Base-by-base conservation (phyloP, 2,888 invertebrate species). In the Listrodromus nycthemerus region DNA sequence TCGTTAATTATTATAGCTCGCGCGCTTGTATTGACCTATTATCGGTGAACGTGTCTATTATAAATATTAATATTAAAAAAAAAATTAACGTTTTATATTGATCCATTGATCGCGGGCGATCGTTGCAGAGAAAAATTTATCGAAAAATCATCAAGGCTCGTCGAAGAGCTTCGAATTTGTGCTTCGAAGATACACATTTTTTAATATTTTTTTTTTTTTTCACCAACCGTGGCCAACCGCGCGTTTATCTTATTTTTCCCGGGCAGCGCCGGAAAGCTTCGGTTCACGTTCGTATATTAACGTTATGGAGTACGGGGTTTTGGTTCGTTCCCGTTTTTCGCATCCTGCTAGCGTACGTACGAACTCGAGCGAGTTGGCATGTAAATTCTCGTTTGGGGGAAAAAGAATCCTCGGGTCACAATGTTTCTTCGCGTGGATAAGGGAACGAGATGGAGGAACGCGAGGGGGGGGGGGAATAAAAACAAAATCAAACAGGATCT, bases 301-400 rank as follows among this genome's bases (percentile, higher is more conserved):
- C 48, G 27, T 74, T 55, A 30, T 45, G 6, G 30, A 30, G 61
- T 21, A 21, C 48, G 33, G 33, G 13, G 13, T 41, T 48, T 63
- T 63, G 13, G 13, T 63, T 63, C 48, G 37, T 61, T 30, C 19
- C 33, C 63, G 48, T 74, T 65, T 65, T 24, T 33, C 65, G 24
- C 33, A 45, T 74, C 30, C 33, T 33, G 50, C 16, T 0, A 50
- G 21, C 24, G 19, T 74, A 45, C 24, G 30, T n/a, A 30, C n/a
- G 27, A 13, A 21, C 33, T 21, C 10, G 21, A 50, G 58, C 45
- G 70, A 82, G 69, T 69, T 69, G 75, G 66, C 66, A 80, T 73
- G 80, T 83, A 83, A 80, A 83, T 80, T 83, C 19, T 80, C 65
- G 27, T 83, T 80, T 67, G 50, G 52, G 48, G 52, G 10, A 73